phyloP scores from a whole-genome alignment of 1,140 invertebrate genomes.

The Aphelenchoides fujianensis region DNA sequence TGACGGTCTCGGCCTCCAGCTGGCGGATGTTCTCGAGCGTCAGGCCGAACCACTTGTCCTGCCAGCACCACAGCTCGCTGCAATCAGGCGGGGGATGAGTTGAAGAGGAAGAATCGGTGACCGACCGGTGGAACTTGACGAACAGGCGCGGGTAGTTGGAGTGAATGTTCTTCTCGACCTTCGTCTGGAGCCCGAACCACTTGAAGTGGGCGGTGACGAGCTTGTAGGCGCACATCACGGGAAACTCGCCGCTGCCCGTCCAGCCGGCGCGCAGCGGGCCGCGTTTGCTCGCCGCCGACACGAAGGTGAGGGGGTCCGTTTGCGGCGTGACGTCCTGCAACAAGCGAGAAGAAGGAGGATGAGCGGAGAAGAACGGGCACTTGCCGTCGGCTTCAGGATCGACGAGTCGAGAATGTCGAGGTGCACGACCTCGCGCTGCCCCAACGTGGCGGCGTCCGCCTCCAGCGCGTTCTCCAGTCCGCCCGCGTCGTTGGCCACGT shows the following conservation, averaged over 20 bases:
- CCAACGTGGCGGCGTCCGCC: slow-evolving; percentile 23
- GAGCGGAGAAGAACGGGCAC: no score
- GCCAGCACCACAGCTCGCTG: slow-evolving; percentile 95
- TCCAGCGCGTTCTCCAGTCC: neutral
- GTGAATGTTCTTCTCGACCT: slow-evolving; percentile 89
- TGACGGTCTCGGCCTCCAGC: slow-evolving; percentile 85
- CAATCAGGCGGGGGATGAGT: slow-evolving; percentile 74
- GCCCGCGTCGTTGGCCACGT: slow-evolving; percentile 66
- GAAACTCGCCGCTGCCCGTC: slow-evolving; percentile 70
- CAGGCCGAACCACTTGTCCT: slow-evolving; percentile 87
- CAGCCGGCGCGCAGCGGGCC: slow-evolving; percentile 81
- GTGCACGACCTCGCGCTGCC: slow-evolving; percentile 39
- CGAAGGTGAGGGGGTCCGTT: slow-evolving; percentile 82
- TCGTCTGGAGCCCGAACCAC: slow-evolving; percentile 91
- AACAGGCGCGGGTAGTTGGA: slow-evolving; percentile 62
- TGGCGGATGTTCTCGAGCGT: slow-evolving; percentile 89
- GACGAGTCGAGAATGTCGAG: slow-evolving; percentile 36
- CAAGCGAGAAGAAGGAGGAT: neutral
- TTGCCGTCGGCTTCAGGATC: neutral
- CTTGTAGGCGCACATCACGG: slow-evolving; percentile 97
- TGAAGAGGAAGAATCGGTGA: no score
- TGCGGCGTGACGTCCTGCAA: slow-evolving; percentile 78
- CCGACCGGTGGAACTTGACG: slow-evolving; percentile 39
- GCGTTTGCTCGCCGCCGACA: slow-evolving; percentile 85
- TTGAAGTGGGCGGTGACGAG: slow-evolving; percentile 94